phyloP scores from a whole-genome alignment of 1,140 invertebrate genomes.

The Chironomus tepperi region DNA sequence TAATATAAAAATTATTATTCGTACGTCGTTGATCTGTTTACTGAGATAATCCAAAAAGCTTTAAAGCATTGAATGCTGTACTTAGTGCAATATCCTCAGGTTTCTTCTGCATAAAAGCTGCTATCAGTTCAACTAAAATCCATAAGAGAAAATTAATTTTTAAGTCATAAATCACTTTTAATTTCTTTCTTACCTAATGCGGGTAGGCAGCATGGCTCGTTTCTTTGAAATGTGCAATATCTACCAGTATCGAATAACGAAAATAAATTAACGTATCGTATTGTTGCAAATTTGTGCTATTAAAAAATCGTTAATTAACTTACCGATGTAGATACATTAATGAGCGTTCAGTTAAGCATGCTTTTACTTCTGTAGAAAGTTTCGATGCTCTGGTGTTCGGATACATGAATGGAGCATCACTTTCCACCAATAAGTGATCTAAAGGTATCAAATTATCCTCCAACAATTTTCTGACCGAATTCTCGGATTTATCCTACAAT shows the following conservation, averaged over 20 bases:
- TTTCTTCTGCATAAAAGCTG: constrained; percentile 75
- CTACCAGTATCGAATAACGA: constrained; percentile 38
- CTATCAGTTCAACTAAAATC: constrained; percentile 77
- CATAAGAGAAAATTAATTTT: too few relatives aligned
- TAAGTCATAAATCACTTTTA: too few relatives aligned
- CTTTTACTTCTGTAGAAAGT: constrained; percentile 75
- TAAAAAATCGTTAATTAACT: not conserved
- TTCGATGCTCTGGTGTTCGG: constrained; percentile 91
- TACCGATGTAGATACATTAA: constrained; percentile 39
- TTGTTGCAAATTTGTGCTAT: not conserved
- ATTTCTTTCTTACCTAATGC: constrained; percentile 42
- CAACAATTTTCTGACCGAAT: constrained; percentile 74
- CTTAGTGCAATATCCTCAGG: constrained; percentile 86
- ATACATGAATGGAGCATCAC: constrained; percentile 93
- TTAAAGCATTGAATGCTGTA: constrained; percentile 88
- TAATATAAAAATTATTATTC: not conserved
- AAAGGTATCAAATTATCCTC: constrained; percentile 71
- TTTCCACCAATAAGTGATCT: constrained; percentile 79
- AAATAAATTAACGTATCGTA: not conserved
- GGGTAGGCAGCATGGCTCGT: constrained; percentile 89
- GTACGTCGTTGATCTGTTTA: constrained; percentile 33
- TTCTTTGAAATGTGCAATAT: constrained; percentile 92
- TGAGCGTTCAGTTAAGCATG: constrained; percentile 74
- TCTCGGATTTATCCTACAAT: constrained; percentile 85
- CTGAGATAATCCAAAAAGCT: constrained; percentile 81